phyloP scores from a whole-genome alignment of 2,888 invertebrate genomes.

The Matsumyia berberina region DNA sequence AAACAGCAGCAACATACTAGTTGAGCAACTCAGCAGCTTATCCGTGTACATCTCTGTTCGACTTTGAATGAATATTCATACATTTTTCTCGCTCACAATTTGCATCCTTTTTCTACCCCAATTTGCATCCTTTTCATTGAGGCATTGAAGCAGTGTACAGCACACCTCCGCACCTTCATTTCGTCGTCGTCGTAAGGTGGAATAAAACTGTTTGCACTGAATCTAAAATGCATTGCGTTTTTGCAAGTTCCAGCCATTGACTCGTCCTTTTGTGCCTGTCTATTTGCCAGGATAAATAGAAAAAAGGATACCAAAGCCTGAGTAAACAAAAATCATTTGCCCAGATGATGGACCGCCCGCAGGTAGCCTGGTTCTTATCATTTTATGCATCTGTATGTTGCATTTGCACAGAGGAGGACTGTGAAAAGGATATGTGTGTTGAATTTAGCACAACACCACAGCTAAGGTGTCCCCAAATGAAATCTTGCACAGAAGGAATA shows the following conservation, averaged over 20 bases:
- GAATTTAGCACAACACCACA: slow-evolving; percentile 58
- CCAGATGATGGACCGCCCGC: slow-evolving; percentile 55
- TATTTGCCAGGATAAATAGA: slow-evolving; percentile 71
- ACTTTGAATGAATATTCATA: slow-evolving; percentile 73
- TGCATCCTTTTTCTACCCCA: slow-evolving; percentile 55
- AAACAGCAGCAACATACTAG: slow-evolving; percentile 6
- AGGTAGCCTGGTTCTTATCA: slow-evolving; percentile 73
- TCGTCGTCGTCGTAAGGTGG: slow-evolving; percentile 32
- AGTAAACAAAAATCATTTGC: slow-evolving; percentile 70
- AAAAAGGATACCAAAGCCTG: slow-evolving; percentile 10
- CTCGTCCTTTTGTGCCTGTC: slow-evolving; percentile 23
- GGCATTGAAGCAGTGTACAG: too few species aligned
- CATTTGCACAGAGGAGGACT: slow-evolving; percentile 63
- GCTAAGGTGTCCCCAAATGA: slow-evolving; percentile 59
- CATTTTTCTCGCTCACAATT: slow-evolving; percentile 62
- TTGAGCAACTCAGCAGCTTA: slow-evolving; percentile 67
- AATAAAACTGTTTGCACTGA: slow-evolving; percentile 71
- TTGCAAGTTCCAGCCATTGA: slow-evolving; percentile 67
- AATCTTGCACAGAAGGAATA: slow-evolving; percentile 63
- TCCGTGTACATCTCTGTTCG: slow-evolving; percentile 73
- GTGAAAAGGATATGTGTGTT: slow-evolving; percentile 48
- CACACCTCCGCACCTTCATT: not conserved
- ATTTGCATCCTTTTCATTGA: slow-evolving; percentile 5
- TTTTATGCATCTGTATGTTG: slow-evolving; percentile 74
- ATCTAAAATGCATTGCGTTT: slow-evolving; percentile 76